Percentiles rank a stretch among this genome's conserved stretches.
These are phyloP conservation scores for Genyomyrus donnyi DNA, from an alignment of 2,113 vertebrate species.

Conservation along the genomic window DNA sequence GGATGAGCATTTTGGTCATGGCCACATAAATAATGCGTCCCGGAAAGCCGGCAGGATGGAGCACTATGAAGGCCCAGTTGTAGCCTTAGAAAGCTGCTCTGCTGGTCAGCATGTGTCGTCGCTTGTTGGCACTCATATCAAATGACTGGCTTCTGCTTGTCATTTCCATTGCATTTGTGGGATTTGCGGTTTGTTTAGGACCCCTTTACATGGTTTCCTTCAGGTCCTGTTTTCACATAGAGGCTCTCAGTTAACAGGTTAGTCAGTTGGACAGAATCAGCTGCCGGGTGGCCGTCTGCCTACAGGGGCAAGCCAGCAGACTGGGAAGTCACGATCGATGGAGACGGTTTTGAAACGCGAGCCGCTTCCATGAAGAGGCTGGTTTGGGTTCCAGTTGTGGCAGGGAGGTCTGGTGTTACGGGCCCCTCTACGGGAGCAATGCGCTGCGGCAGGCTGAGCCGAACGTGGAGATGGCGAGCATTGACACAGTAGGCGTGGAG, in stretches of 20 bases:
- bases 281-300: not conserved
- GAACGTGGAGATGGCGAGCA: not conserved
- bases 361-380: too few species aligned
- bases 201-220: not conserved
- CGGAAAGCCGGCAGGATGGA: not conserved
- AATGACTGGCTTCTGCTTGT: not conserved
- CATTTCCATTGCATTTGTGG: not conserved
- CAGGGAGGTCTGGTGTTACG: not conserved
- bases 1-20: conserved; percentile 11
- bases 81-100: not conserved
- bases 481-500: not conserved
- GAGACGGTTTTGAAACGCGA: not conserved
- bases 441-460: not conserved
- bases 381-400: not conserved
- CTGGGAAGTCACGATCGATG: not conserved
- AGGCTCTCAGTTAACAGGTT: not conserved
- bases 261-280: not conserved
- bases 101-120: not conserved
- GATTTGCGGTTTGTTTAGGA: not conserved
- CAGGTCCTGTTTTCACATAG: not conserved
- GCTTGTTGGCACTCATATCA: not conserved
- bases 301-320: not conserved
- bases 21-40: conserved; percentile 19
- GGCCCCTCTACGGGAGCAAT: not conserved
- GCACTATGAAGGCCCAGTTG: not conserved